Conservation (phyloP, 2,113 vertebrate species). For the Chinchilla lanigera region DNA sequence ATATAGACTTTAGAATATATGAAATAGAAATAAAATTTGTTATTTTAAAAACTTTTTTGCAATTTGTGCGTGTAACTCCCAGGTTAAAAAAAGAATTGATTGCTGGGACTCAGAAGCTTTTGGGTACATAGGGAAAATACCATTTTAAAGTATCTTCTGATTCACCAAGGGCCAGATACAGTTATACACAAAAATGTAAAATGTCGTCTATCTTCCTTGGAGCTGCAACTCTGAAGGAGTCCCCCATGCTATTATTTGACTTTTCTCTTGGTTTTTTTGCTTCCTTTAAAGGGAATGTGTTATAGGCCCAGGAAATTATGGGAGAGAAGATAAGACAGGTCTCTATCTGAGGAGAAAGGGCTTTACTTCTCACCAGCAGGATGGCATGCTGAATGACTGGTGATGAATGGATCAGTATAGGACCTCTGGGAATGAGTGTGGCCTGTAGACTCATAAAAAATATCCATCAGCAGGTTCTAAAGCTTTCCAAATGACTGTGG, state of each 20-base stretch:
- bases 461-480: neutral
- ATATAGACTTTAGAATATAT: conserved; percentile 42
- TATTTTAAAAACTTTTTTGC: conserved; percentile 45
- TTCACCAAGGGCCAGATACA: conserved; percentile 15
- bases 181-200: conserved; percentile 27
- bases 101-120: neutral
- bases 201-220: neutral
- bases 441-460: neutral
- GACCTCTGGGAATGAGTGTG: neutral
- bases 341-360: neutral
- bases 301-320: neutral
- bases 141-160: conserved; percentile 11
- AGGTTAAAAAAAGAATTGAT: conserved; percentile 39
- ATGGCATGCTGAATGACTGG: neutral
- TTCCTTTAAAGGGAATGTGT: neutral
- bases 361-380: neutral
- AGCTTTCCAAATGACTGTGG: conserved; percentile 14
- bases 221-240: conserved; percentile 20
- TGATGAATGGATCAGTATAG: neutral
- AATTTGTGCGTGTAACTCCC: conserved; percentile 26
- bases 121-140: neutral
- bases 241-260: neutral
- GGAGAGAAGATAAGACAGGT: neutral
- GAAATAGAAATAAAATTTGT: neutral
- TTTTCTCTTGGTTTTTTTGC: neutral